These are phyloP conservation scores for Salvelinus fontinalis DNA, from an alignment of 2,113 vertebrate species.

Conservation along the genomic window DNA sequence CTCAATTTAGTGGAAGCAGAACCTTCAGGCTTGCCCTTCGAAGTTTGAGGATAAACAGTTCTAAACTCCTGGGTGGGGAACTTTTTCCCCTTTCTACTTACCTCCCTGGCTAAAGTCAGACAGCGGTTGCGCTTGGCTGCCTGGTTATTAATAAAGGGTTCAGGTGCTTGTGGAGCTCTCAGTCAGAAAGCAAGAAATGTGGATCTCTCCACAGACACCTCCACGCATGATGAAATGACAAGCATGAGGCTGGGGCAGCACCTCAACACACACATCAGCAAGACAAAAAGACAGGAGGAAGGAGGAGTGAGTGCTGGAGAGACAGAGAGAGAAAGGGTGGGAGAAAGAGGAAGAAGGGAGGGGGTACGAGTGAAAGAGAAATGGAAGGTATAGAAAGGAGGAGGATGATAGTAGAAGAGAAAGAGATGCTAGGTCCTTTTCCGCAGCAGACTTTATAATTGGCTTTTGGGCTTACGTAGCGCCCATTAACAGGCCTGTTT, in stretches of 20 bases:
- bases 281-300: neutral
- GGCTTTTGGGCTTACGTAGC: constrained; percentile 62
- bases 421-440: neutral
- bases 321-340: neutral
- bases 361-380: neutral
- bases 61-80: constrained; percentile 19
- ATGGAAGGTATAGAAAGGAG: neutral
- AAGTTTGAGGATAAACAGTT: constrained; percentile 44
- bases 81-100: constrained; percentile 6
- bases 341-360: neutral
- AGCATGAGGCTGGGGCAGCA: constrained; percentile 15
- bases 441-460: constrained; percentile 52
- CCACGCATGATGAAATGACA: constrained; percentile 25
- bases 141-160: constrained; percentile 46
- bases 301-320: neutral
- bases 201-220: constrained; percentile 26
- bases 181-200: constrained; percentile 39
- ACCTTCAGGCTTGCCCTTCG: constrained; percentile 35
- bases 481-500: constrained; percentile 72
- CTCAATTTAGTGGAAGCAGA: constrained; percentile 33
- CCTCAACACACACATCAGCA: constrained; percentile 16
- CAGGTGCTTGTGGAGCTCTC: constrained; percentile 38
- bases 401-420: constrained; percentile 13
- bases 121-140: constrained; percentile 35
- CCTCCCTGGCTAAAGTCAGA: neutral